Conservation (phyloP, 2,797 vertebrate genomes). For the Moxostoma hubbsi region DNA sequence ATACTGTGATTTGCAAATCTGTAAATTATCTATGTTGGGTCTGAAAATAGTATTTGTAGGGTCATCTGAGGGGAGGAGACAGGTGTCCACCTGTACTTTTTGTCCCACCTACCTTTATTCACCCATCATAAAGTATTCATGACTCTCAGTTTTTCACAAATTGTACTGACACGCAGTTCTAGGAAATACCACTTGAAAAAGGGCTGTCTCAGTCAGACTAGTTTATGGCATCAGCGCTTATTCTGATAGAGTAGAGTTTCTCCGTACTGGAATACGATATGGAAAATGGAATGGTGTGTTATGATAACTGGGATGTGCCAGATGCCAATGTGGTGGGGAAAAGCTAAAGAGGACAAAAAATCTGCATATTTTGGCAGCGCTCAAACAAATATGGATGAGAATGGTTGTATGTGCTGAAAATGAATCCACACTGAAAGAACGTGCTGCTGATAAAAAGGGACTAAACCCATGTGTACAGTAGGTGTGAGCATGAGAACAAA, state of each 20-base stretch:
- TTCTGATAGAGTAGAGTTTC: slow-evolving; percentile 32
- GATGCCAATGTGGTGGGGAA: slow-evolving; percentile 56
- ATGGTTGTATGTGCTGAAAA: neutral
- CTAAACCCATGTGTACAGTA: no score
- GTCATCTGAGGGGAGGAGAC: no score
- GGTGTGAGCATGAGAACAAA: neutral
- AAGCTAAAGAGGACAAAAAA: slow-evolving; percentile 48
- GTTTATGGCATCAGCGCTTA: neutral
- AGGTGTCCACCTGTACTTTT: no score
- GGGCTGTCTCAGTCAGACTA: slow-evolving; percentile 4
- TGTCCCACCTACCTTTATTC: no score
- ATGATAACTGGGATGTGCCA: slow-evolving; percentile 58
- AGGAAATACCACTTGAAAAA: no score
- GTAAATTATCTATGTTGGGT: no score
- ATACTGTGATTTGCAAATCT: no score
- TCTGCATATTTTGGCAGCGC: neutral
- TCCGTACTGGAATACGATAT: neutral
- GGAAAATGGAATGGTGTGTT: slow-evolving; percentile 19
- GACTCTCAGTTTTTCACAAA: neutral
- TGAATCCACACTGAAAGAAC: neutral
- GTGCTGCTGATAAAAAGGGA: neutral
- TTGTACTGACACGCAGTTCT: neutral
- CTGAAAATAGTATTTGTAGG: no score
- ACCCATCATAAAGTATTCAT: no score
- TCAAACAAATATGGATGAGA: neutral